phyloP scores from a whole-genome alignment of 2,113 vertebrate species.

The Clarias gariepinus region DNA sequence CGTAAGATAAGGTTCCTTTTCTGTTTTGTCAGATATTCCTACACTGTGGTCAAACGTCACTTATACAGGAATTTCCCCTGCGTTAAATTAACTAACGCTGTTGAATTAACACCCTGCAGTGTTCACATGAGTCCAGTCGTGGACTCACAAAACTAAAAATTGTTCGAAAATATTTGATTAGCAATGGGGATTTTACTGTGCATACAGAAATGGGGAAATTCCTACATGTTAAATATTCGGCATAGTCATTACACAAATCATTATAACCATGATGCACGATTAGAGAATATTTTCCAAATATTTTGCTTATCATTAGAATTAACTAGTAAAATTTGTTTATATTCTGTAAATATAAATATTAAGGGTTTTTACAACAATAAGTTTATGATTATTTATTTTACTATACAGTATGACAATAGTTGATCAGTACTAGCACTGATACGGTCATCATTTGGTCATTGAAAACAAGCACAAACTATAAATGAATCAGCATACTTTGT shows the following conservation, averaged over 20 bases:
- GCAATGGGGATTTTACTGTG: no score
- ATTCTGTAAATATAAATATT: no score
- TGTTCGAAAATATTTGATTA: no score
- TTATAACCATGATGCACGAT: not conserved
- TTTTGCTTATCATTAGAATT: not conserved
- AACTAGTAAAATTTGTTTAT: not conserved
- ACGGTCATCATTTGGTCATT: not conserved
- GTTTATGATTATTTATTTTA: not conserved
- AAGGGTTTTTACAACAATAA: not conserved
- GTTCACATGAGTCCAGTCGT: no score
- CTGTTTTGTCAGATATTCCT: not conserved
- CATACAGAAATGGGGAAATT: not conserved
- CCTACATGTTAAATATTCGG: not conserved
- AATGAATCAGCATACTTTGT: not conserved
- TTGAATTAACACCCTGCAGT: no score
- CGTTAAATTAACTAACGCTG: no score
- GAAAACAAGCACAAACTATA: not conserved
- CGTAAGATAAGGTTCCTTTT: constrained; percentile 34
- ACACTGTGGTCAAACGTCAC: not conserved
- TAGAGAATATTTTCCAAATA: not conserved
- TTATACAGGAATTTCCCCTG: constrained; percentile 44
- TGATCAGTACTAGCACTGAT: not conserved
- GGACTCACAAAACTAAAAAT: no score
- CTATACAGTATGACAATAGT: not conserved
- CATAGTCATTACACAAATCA: not conserved